phyloP scores from a whole-genome alignment of 2,113 vertebrate species.

The Callaeas wilsoni region DNA sequence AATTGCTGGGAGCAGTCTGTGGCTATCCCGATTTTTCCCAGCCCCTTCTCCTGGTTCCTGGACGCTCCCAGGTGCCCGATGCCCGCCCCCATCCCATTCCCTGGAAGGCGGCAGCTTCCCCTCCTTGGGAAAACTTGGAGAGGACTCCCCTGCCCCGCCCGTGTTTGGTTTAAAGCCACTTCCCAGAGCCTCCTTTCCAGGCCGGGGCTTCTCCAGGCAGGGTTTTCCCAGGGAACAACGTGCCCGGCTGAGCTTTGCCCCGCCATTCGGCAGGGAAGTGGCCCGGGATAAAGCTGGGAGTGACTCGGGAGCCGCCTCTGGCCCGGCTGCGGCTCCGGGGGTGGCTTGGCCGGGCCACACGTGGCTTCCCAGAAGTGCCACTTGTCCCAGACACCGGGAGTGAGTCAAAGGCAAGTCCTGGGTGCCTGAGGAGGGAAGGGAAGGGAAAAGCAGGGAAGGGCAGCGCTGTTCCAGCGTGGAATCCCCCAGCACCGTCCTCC shows the following conservation, averaged over 20 bases:
- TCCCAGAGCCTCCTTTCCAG: background rate
- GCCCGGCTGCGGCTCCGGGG: background rate
- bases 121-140: background rate
- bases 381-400: rapidly evolving
- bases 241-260: background rate
- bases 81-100: background rate
- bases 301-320: background rate
- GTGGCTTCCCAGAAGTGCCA: background rate
- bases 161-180: rapidly evolving
- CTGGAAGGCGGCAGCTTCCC: rapidly evolving
- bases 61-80: rapidly evolving
- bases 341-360: background rate
- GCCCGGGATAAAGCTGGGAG: rapidly evolving
- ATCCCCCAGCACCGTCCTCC: background rate
- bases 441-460: background rate
- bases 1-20: rapidly evolving
- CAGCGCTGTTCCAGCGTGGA: background rate
- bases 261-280: background rate
- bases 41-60: rapidly evolving
- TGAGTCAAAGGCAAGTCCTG: background rate
- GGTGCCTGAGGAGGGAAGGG: background rate
- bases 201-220: background rate
- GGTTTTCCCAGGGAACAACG: background rate
- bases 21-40: rapidly evolving
- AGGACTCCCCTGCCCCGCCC: rapidly evolving